These are phyloP conservation scores for Martes martes DNA, from an alignment of 2,113 vertebrate species.

Conservation along the genomic window DNA sequence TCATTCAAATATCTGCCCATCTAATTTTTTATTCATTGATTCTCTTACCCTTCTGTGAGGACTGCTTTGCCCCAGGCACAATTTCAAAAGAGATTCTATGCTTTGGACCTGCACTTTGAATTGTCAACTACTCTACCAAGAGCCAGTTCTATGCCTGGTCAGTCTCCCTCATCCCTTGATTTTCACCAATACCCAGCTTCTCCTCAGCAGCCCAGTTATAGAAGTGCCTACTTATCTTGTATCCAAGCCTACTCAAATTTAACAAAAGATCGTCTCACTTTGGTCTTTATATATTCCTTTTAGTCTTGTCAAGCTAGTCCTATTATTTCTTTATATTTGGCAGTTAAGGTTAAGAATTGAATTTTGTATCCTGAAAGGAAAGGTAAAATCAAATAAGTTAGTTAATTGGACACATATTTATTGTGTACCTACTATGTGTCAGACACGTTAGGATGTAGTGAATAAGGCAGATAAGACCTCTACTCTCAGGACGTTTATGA, in stretches of 20 bases:
- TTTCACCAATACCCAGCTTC: not conserved
- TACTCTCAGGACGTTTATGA: not conserved
- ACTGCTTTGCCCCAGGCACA: not conserved
- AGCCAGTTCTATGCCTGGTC: not conserved
- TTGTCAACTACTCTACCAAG: not conserved
- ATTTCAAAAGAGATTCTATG: not conserved
- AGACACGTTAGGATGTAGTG: not conserved
- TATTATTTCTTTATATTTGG: not conserved
- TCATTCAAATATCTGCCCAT: not conserved
- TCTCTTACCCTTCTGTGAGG: not conserved
- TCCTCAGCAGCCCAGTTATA: not conserved
- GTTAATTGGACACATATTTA: not conserved
- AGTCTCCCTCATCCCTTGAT: not conserved
- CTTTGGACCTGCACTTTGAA: not conserved
- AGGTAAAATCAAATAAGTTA: not conserved
- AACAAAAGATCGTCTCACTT: not conserved
- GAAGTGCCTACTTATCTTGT: not conserved
- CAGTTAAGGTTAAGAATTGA: not conserved
- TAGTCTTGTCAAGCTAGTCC: not conserved
- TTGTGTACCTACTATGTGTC: not conserved
- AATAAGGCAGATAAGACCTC: not conserved
- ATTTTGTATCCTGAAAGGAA: not conserved
- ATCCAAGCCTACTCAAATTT: not conserved
- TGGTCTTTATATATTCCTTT: not conserved
- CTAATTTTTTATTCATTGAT: not conserved